These are phyloP conservation scores for Cotesia glomerata DNA, from an alignment of 1,140 invertebrate genomes.

Conservation along the genomic window DNA sequence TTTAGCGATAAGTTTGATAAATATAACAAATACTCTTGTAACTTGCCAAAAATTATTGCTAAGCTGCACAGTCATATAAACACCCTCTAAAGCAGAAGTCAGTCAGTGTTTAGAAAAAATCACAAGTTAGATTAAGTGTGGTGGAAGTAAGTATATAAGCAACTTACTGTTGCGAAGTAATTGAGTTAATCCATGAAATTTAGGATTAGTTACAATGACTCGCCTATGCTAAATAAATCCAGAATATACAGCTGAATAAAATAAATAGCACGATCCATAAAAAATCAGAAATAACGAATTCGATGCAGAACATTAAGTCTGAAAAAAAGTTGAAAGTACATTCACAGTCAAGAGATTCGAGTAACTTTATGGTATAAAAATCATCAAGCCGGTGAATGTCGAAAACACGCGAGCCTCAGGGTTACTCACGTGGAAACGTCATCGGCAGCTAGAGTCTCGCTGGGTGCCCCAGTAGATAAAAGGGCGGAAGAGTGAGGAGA, in stretches of 20 bases:
- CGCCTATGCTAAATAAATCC: background rate
- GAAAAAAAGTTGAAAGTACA: background rate
- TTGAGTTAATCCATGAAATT: constrained; percentile 21
- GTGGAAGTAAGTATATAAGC: constrained; percentile 1
- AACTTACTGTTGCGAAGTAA: constrained; percentile 1
- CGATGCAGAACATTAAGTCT: constrained; percentile 3
- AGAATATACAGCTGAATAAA: background rate
- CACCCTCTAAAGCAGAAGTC: background rate
- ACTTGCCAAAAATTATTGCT: background rate
- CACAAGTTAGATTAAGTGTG: background rate
- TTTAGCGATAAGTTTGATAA: background rate
- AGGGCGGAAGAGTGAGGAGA: constrained; percentile 30
- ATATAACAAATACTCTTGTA: background rate
- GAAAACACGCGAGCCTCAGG: constrained; percentile 61
- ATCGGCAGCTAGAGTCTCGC: constrained; percentile 60
- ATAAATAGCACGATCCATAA: background rate
- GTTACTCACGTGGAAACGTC: constrained; percentile 62
- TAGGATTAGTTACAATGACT: constrained; percentile 17
- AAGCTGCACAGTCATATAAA: background rate
- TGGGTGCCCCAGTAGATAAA: constrained; percentile 38
- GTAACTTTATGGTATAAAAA: constrained; percentile 37
- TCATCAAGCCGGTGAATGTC: constrained; percentile 52
- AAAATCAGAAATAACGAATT: constrained; percentile 7
- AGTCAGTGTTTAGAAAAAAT: background rate
- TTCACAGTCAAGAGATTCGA: background rate